Evolutionary conservation across 2,797 vertebrate species (phyloP).

Genomic region (Emydoidea blandingii): DNA sequence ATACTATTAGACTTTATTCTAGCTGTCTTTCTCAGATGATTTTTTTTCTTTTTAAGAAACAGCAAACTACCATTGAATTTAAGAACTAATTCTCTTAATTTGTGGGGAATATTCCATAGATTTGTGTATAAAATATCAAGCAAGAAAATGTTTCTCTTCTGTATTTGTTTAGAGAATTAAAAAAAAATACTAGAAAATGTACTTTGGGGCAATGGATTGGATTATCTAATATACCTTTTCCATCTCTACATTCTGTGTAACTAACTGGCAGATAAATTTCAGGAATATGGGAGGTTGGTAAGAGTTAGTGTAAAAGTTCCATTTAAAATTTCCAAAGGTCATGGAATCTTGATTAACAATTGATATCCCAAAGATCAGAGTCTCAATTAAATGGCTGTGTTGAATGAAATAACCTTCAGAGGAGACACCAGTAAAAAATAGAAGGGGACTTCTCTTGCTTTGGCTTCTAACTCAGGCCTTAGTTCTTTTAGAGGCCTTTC

Average conservation of each 20-base stretch:
- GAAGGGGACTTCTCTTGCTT: slow-evolving; percentile 45
- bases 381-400: neutral
- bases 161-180: neutral
- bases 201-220: neutral
- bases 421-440: neutral
- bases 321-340: neutral
- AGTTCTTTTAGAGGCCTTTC: neutral
- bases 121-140: neutral
- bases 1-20: slow-evolving; percentile 61
- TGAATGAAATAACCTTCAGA: slow-evolving; percentile 14
- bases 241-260: neutral
- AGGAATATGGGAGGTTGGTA: accelerated
- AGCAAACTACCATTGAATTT: neutral
- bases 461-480: neutral
- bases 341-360: neutral
- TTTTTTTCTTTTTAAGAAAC: slow-evolving; percentile 31
- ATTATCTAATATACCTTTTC: neutral
- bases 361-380: slow-evolving; percentile 19
- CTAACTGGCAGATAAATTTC: slow-evolving; percentile 26
- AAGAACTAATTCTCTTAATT: neutral
- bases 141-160: neutral
- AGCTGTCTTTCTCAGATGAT: slow-evolving; percentile 43
- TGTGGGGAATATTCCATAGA: neutral
- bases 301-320: slow-evolving; percentile 6
- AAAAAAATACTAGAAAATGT: neutral